A percentile compares a stretch with the other conserved stretches of the same genome.
These are phyloP conservation scores for Telenomus remus DNA, from an alignment of 1,140 invertebrate species.

Conservation along the genomic window DNA sequence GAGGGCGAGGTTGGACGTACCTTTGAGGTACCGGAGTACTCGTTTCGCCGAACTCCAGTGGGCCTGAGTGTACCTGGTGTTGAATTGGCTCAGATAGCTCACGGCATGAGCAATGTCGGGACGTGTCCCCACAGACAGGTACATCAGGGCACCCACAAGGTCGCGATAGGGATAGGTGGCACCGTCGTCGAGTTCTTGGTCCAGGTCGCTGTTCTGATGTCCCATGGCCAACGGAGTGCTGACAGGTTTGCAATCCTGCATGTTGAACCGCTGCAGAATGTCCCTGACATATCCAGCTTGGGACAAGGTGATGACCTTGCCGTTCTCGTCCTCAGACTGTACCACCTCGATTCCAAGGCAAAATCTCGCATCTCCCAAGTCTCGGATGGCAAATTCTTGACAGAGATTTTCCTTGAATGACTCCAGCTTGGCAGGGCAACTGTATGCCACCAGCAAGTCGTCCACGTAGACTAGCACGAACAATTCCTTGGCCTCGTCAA, in stretches of 20 bases:
- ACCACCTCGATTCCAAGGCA: neutral
- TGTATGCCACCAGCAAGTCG: neutral
- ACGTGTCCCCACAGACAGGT: slow-evolving; percentile 60
- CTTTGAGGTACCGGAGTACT: slow-evolving; percentile 58
- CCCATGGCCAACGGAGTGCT: neutral
- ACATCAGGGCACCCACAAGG: slow-evolving; percentile 63
- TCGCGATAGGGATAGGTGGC: slow-evolving; percentile 53
- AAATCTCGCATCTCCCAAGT: neutral
- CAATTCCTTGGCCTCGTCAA: slow-evolving; percentile 6
- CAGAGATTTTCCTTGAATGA: too few relatives aligned
- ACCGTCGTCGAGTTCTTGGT: slow-evolving; percentile 1
- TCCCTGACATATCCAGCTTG: too few relatives aligned
- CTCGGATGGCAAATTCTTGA: too few relatives aligned
- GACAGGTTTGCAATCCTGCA: neutral
- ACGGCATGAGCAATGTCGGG: slow-evolving; percentile 68
- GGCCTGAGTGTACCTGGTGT: slow-evolving; percentile 31
- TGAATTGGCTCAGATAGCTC: slow-evolving; percentile 60
- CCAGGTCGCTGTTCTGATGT: slow-evolving; percentile 6
- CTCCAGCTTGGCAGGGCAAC: too few relatives aligned
- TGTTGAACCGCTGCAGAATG: too few relatives aligned
- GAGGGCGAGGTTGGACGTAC: slow-evolving; percentile 4
- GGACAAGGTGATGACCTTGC: too few relatives aligned
- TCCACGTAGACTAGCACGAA: slow-evolving; percentile 43
- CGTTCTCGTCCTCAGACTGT: neutral
- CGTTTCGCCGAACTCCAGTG: slow-evolving; percentile 58